A percentile compares a stretch with the other conserved stretches of the same genome.
Evolutionary conservation across 2,113 vertebrate species (phyloP).

Genomic region (Peromyscus polionotus): DNA sequence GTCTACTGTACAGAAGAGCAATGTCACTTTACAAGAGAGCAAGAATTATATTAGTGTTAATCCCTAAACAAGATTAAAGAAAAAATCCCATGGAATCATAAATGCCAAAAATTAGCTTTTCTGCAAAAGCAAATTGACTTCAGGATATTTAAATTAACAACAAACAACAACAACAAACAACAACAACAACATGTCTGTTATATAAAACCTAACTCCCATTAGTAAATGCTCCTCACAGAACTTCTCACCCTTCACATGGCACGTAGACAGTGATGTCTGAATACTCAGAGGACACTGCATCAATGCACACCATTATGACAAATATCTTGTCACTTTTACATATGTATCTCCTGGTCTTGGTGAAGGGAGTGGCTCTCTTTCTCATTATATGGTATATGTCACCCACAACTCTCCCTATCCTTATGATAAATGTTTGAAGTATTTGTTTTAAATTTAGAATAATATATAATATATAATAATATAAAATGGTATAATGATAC

Average conservation of each 20-base stretch:
- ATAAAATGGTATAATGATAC: neutral
- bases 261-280: neutral
- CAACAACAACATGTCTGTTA: neutral
- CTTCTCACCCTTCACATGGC: neutral
- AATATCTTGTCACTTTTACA: neutral
- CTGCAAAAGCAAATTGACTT: neutral
- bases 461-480: too few relatives aligned
- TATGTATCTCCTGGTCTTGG: neutral
- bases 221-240: neutral
- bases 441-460: neutral
- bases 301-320: neutral
- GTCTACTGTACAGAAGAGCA: neutral
- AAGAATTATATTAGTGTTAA: slow-evolving; percentile 9
- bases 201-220: neutral
- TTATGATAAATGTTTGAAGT: neutral
- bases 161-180: neutral
- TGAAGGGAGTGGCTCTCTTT: neutral
- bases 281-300: neutral
- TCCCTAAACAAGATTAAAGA: neutral
- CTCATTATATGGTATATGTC: neutral
- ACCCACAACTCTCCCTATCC: neutral
- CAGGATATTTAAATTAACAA: neutral
- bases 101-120: neutral
- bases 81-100: neutral
- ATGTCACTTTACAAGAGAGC: neutral